Percentiles rank a stretch among this genome's conserved stretches.
Evolutionary conservation across 2,113 vertebrate genomes (phyloP).

Genomic region (Myotis lucifugus): DNA sequence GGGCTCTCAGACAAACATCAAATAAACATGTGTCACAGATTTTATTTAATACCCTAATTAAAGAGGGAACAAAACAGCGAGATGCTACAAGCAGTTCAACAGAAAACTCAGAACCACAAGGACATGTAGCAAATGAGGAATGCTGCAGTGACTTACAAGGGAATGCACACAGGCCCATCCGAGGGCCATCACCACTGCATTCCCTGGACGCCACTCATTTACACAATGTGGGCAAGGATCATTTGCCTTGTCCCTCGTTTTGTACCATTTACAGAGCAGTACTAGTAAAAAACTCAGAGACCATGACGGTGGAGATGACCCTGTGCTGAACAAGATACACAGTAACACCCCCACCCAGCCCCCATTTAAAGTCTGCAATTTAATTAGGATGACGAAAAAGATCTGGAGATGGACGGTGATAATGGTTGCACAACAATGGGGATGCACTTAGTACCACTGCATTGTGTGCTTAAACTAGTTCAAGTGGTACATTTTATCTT

Average conservation of each 20-base stretch:
- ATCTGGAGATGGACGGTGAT: neutral
- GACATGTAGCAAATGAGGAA: neutral
- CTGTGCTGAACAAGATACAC: neutral
- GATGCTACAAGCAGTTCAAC: neutral
- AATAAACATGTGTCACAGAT: constrained; percentile 6
- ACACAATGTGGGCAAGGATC: neutral
- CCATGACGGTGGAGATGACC: neutral
- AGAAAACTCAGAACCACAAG: neutral
- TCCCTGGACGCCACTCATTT: neutral
- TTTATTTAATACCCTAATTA: neutral
- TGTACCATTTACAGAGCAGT: neutral
- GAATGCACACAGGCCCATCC: neutral
- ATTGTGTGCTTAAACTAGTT: neutral
- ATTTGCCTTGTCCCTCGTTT: accelerated
- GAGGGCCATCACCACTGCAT: neutral
- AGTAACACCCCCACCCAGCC: accelerated
- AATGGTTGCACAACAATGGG: accelerated
- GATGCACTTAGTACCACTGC: neutral
- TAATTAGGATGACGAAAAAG: neutral
- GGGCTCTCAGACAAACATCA: neutral
- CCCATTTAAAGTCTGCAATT: neutral
- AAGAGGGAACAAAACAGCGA: neutral
- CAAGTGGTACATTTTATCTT: neutral
- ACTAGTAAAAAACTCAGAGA: neutral
- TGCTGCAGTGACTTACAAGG: neutral